Evolutionary conservation across 92 coral and sea anemone species (phyloP), one percentile per base, ranked within the genome.

Genomic region (Parazoanthus darwini): DNA sequence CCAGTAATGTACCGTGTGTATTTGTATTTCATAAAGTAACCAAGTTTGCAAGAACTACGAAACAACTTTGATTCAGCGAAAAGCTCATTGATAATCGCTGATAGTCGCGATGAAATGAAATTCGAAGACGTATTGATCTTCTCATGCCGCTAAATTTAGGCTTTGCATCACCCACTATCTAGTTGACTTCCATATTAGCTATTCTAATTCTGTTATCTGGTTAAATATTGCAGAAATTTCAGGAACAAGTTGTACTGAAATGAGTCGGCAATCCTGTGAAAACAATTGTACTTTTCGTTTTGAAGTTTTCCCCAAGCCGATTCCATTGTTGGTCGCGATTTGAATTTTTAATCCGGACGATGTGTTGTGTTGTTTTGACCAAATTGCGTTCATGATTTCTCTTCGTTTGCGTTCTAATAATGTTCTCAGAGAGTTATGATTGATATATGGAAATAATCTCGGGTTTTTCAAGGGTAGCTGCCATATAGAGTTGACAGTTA

Each of bases 221-320:
- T 79, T 51, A 2, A 39, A 39, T 39, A 42, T 79, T 13, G 25
- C 35, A 20, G 8, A 20, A 79, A 16, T 50, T 50, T 50, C 50
- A 6, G 25, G 14, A 15, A 79, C 3, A 50, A 79, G 26, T 44
- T 16, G 3, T 44, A 15, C 9, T 25, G 15, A 42, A 67, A 42
- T 1, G 48, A 48, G 10, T 68, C 25, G 42, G 35, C 77, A 76
- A 39, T 76, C n/a, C 51, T 23, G 16, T 51, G 13, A 3, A 44
- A 76, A 3, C 9, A 11, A 3, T 37, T 63, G 70, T 22, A 43
- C 33, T n/a, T 46, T 50, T 1, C 10, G 56, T 9, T 82, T 48
- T 70, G 87, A 23, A 83, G 87, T 68, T 83, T 83, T 83, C 78
- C 87, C 87, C 42, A n/a, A 83, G 87, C 78, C 25, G 77, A 39